Percentiles rank a stretch among this genome's conserved stretches.
phyloP scores from a whole-genome alignment of 2,113 vertebrate species.

The Pseudorasbora parva region DNA sequence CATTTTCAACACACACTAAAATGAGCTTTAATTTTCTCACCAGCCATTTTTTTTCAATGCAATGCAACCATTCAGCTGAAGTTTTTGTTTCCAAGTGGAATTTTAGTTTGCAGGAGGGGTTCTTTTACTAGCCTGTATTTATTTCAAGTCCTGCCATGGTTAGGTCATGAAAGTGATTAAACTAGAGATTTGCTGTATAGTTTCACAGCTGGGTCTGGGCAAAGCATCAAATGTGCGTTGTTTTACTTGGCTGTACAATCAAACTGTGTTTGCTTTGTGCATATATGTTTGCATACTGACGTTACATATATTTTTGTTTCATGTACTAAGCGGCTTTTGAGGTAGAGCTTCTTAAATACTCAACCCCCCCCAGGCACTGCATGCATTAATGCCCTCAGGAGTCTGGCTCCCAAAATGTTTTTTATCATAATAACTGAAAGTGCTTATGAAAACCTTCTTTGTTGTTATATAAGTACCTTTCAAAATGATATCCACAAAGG shows the following conservation, averaged over 20 bases:
- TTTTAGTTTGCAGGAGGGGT: not conserved
- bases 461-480: not conserved
- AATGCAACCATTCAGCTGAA: not conserved
- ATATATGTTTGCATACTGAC: conserved; percentile 20
- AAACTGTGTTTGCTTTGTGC: conserved; percentile 9
- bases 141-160: conserved; percentile 2
- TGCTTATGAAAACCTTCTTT: conserved; percentile 29
- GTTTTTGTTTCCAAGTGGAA: not conserved
- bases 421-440: conserved; percentile 36
- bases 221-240: not conserved
- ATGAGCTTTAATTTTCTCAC: not conserved
- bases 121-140: not conserved
- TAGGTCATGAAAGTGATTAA: not conserved
- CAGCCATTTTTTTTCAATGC: not conserved
- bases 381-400: not conserved
- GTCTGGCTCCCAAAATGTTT: conserved; percentile 39
- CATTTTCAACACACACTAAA: not conserved
- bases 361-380: not conserved
- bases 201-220: not conserved
- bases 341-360: conserved; percentile 17
- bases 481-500: conserved; percentile 16
- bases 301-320: conserved; percentile 16
- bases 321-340: conserved; percentile 30
- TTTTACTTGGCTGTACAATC: conserved; percentile 34
- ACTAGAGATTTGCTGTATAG: not conserved